Evolutionary conservation across 2,797 vertebrate genomes (phyloP).

Genomic region (Platyrinchus mystaceus): DNA sequence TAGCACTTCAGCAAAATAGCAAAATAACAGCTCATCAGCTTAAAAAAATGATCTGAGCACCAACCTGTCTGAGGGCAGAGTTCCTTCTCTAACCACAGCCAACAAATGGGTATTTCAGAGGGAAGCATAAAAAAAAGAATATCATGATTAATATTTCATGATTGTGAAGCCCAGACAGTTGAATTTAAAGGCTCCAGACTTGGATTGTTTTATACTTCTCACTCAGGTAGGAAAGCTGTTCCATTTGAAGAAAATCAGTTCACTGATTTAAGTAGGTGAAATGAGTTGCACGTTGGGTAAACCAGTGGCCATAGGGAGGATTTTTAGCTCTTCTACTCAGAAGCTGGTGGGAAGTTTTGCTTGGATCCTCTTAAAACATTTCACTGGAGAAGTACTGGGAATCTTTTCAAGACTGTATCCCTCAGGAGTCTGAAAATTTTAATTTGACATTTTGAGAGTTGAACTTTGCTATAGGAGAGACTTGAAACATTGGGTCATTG

Average conservation of each 20-base stretch:
- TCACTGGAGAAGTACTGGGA: not conserved
- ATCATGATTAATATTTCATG: not conserved
- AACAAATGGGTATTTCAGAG: not conserved
- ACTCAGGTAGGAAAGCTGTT: not conserved
- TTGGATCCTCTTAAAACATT: not conserved
- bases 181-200: not conserved
- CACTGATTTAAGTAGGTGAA: not conserved
- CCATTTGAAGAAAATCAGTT: not conserved
- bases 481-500: not conserved
- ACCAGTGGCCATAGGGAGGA: not conserved
- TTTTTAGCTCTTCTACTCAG: not conserved
- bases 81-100: not conserved
- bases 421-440: not conserved
- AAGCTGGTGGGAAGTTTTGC: not conserved
- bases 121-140: not conserved
- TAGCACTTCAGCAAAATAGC: not conserved
- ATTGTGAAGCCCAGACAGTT: not conserved
- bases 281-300: not conserved
- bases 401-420: not conserved
- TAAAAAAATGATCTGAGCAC: not conserved
- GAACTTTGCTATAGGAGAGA: not conserved
- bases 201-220: not conserved
- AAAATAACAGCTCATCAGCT: not conserved
- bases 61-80: not conserved
- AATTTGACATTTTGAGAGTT: not conserved